Conservation (phyloP, 2,113 vertebrate species). For the Thalassarche chlororhynchos region DNA sequence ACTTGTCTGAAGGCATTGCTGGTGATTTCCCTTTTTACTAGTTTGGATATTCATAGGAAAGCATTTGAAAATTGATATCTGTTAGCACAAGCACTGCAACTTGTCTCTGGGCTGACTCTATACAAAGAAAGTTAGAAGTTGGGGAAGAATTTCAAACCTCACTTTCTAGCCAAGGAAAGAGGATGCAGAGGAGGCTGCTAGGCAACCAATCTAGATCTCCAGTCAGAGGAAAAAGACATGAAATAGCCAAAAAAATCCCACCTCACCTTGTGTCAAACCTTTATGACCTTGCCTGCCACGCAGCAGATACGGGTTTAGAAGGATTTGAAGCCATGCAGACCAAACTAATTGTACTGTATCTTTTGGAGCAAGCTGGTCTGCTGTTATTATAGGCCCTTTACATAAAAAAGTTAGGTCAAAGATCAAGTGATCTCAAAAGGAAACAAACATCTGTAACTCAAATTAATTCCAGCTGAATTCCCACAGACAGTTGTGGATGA, state of each 20-base stretch:
- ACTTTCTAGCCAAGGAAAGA: neutral
- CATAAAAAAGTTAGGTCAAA: neutral
- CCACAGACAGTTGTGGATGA: neutral
- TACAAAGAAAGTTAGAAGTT: neutral
- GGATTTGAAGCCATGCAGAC: neutral
- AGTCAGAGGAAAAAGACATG: neutral
- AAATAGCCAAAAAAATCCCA: neutral
- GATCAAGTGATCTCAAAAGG: neutral
- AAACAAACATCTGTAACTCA: neutral
- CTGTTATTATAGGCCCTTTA: neutral
- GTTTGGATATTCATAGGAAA: neutral
- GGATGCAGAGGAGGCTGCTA: neutral
- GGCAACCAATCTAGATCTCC: neutral
- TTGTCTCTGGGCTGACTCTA: neutral
- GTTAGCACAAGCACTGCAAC: neutral
- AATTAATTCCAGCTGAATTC: neutral
- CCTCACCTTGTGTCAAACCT: neutral
- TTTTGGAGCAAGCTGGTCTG: neutral
- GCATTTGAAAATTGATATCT: neutral
- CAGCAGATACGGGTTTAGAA: neutral
- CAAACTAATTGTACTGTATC: neutral
- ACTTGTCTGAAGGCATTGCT: conserved; percentile 53
- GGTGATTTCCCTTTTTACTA: conserved; percentile 38
- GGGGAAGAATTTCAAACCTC: neutral
- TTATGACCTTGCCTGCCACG: neutral